Evolutionary conservation across 2,888 invertebrate species (phyloP), one percentile per base, ranked within the genome.

Genomic region (Drosophila vallismaia): DNA sequence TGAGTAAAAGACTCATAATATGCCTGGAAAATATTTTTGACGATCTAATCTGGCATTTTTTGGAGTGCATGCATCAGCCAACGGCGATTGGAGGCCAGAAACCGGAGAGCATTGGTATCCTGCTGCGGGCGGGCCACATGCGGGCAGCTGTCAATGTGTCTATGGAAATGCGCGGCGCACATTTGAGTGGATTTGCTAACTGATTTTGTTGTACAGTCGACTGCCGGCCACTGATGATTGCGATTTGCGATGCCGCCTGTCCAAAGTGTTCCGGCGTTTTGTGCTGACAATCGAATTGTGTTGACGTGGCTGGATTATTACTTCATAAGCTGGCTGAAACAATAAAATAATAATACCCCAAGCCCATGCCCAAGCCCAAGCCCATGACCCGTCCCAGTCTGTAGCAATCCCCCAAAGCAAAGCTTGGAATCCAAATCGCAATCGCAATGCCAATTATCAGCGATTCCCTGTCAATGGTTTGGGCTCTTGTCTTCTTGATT

Each of bases 71-170:
- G 45, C 54, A 67, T 46, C 68, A 63, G 36, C 28, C 14, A 31
- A 24, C 49, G 40, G 12, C 67, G 8, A 45, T 45, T 67, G 14
- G 24, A 56, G 24, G 12, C 48, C 48, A 49, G 31, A 14, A 29
- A 44, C 42, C 57, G 33, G 46, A 48, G 38, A 46, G 46, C 36
- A 31, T 36, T 14, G 45, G 60, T 50, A 55, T 45, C 36, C 45
- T 14, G 50, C 54, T 74, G 66, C 31, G 62, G 28, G 67, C 40
- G 54, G 48, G 45, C 46, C 59, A 45, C 69, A 81, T 85, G 88
- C 88, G 86, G 88, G 88, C 76, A 88, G 74, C 83, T 88, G 88
- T 86, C 83, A 88, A 84, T 84, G 78, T 88, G 88, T 88, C 88
- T 83, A 83, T 77, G 86, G 86, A 86, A 88, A 83, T 88, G 81